Base-by-base conservation (phyloP, 1,140 invertebrate species). In the Cydia fagiglandana region DNA sequence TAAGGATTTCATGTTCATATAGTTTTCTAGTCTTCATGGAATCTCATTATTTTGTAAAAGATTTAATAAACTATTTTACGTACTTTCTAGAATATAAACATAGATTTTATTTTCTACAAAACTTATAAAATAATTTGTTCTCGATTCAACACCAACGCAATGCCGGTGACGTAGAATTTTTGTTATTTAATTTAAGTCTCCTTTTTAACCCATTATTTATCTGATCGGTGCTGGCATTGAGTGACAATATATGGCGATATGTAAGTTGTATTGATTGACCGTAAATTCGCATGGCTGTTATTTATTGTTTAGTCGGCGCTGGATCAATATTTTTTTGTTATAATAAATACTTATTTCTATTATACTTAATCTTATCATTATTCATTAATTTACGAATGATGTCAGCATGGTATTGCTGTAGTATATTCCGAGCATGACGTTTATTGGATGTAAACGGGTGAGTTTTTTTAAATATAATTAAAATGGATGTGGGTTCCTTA, bases 401-500 rank as follows among this genome's bases (percentile, higher is more conserved):
- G 89, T 92, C 90, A 91, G 91, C 90, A 93, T 92, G 91, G 82
- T 90, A 86, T 84, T 87, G 86, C 86, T 80, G 86, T 92, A 91
- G 86, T 91, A 86, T 83, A 84, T 79, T 88, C 85, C 90, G 83
- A 87, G 91, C 91, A 93, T 93, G 91, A 81, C 82, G 80, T 82
- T 87, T 84, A 85, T 87, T 90, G 89, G 90, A 91, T 87, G 82
- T 88, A 81, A 74, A 86, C 80, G 83, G 91, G 90, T 92, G 89
- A 92, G 90, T 93, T 91, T 61, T 80, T 78, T 80, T 78, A 84
- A 85, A 85, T 81, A 83, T 79, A 83, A 79, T 85, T 70, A 74
- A 90, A 91, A 92, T 90, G 91, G 92, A 93, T 93, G 92, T 93
- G 92, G 92, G 91, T 92, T 92, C 90, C 90, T 90, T 82, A 81